These are phyloP conservation scores for Mormyrus hasselquistii DNA, from an alignment of 2,797 vertebrate genomes.

Conservation along the genomic window DNA sequence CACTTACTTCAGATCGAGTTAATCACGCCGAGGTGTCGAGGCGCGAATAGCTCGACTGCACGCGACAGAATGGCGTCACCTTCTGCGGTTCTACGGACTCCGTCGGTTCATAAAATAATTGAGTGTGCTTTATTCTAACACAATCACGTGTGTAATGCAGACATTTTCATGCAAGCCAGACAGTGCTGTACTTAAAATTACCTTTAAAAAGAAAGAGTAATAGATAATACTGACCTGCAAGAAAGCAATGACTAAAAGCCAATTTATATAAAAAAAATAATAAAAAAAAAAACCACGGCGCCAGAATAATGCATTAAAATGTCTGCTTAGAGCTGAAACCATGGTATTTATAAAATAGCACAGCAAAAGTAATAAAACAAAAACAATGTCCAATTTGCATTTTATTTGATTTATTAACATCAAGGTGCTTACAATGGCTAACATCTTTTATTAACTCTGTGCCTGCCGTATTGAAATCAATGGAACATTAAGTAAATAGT, in stretches of 20 bases:
- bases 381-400: not conserved
- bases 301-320: not conserved
- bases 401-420: constrained; percentile 1
- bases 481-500: not conserved
- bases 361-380: not conserved
- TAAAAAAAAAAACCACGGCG: not conserved
- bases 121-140: not conserved
- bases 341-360: not conserved
- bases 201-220: not conserved
- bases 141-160: not conserved
- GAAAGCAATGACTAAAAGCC: not conserved
- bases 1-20: not conserved
- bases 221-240: not conserved
- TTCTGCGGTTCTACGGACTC: not conserved
- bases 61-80: not conserved
- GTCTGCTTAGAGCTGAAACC: not conserved
- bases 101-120: not conserved
- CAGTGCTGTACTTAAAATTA: not conserved
- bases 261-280: not conserved
- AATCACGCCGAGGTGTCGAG: not conserved
- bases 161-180: not conserved
- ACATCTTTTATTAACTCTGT: not conserved
- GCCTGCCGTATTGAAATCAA: not conserved
- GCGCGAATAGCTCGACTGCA: not conserved
- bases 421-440: not conserved